Evolutionary conservation across 2,797 vertebrate genomes (phyloP), one percentile per base, ranked within the genome.

Genomic region (Anolis apletophallus): DNA sequence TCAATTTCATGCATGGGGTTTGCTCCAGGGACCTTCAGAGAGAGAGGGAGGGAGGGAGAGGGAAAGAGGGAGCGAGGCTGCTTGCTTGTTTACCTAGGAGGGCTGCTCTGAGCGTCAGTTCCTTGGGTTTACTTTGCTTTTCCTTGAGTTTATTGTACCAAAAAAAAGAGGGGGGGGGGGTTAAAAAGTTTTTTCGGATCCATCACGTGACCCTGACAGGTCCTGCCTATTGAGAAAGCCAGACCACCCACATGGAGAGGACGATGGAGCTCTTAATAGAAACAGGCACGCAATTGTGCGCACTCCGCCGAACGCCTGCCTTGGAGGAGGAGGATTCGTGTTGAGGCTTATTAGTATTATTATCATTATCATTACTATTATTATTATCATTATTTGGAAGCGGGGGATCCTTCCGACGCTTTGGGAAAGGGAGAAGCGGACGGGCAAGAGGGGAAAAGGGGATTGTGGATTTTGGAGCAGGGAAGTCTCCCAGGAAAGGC

Each of bases 231-330:
- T 96, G 94, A 96, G 96, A 96, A 96, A 96, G 94, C 91, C 94
- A 95, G 97, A 98, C 97, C 97, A 98, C 98, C 97, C 97, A 98
- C 95, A 93, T 95, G 94, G 96, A 96, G 95, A 95, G 95, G 95
- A 95, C 95, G 96, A 97, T 97, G 97, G 96, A 96, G 94, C 95
- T 96, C 96, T 97, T 97, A 97, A 97, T 97, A 97, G 96, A 95
- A 97, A 96, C 97, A 97, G 96, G 96, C 97, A 94, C 95, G 97
- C 96, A 97, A 97, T 97, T 97, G 97, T 96, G 96, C 97, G 95
- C 93, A 93, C 96, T 96, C 96, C 90, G 94, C 96, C 95, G 95
- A 96, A 96, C 96, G 97, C 95, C 95, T 94, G 96, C 95, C 92
- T 95, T 95, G 93, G 93, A 91, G 95, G 88, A 91, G 95, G 88